A percentile compares a stretch with the other conserved stretches of the same genome.
These are phyloP conservation scores for Pseudorectes ferrugineus DNA, from an alignment of 2,113 vertebrate species.

Conservation along the genomic window DNA sequence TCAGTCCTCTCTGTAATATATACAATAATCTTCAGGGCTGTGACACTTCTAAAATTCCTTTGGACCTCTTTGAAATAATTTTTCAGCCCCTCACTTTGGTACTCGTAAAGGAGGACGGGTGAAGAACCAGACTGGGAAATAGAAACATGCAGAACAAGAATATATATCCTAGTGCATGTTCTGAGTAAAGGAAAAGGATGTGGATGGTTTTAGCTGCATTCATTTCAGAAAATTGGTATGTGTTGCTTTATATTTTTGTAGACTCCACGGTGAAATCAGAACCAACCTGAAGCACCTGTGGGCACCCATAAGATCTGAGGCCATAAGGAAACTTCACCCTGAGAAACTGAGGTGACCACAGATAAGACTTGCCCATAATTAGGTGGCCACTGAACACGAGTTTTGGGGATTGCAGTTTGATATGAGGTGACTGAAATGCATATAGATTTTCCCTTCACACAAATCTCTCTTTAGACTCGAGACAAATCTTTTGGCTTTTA, in stretches of 20 bases:
- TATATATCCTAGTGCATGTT: not conserved
- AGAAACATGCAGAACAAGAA: not conserved
- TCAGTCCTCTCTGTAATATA: not conserved
- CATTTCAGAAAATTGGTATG: not conserved
- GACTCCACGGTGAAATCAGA: not conserved
- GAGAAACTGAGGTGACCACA: not conserved
- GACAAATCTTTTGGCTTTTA: not conserved
- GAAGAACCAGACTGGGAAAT: not conserved
- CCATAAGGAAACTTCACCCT: not conserved
- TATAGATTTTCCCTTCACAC: not conserved
- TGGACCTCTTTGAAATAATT: not conserved
- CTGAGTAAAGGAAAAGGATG: not conserved
- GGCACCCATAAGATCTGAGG: not conserved
- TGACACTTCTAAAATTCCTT: not conserved
- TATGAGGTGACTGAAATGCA: not conserved
- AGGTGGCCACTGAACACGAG: not conserved
- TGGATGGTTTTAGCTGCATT: not conserved
- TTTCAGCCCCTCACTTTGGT: not conserved
- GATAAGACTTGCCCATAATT: not conserved
- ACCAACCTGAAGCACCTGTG: not conserved
- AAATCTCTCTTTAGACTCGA: not conserved
- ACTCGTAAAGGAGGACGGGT: accelerated
- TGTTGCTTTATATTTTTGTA: not conserved
- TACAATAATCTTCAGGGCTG: not conserved
- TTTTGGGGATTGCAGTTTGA: not conserved